Base-by-base conservation (phyloP, 2,888 invertebrate species). In the Pemphredon lugubris region DNA sequence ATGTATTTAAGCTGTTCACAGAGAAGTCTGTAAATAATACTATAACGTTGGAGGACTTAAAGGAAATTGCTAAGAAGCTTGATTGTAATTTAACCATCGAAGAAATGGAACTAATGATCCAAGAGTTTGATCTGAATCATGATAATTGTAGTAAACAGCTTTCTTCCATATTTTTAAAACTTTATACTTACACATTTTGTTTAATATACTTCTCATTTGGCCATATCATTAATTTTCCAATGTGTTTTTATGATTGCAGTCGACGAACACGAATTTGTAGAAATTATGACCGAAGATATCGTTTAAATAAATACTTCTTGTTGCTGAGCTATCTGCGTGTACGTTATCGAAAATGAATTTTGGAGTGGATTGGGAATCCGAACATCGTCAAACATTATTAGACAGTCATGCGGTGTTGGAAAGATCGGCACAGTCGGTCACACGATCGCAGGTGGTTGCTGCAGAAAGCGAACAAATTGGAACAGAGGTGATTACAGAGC, bases 391-490 rank as follows among this genome's bases (percentile, higher is more conserved):
- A 77, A 90, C 92, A 4, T 90, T 93, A 6, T 71, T 92, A 2
- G 92, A 92, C 72, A 92, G 93, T 2, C 90, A 91, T 64, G 90
- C 91, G 53, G 90, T 91, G 11, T 83, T 94, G 45, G 92, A 93
- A 80, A 88, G 94, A 51, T 93, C 94, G 0, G 91, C 93, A 0
- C 92, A 93, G 65, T 94, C 94, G 75, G 90, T 95, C 7, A 92
- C 92, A 0, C 91, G 95, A 58, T 94, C 95, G 0, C 94, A 94
- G 76, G 93, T 93, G 83, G 92, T 95, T 45, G 95, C 96, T 0
- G 92, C 94, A 2, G 96, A 97, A 90, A 96, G 95, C 0, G 96
- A 96, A 90, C 92, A 93, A 83, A 92, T 96, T 74, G 96, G 96
- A 4, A 93, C 93, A 0, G 94, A 94, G 86, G 95, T 96, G 1